Evolutionary conservation across 2,113 vertebrate species (phyloP), one percentile per base, ranked within the genome.

Genomic region (Oryzias javanicus): DNA sequence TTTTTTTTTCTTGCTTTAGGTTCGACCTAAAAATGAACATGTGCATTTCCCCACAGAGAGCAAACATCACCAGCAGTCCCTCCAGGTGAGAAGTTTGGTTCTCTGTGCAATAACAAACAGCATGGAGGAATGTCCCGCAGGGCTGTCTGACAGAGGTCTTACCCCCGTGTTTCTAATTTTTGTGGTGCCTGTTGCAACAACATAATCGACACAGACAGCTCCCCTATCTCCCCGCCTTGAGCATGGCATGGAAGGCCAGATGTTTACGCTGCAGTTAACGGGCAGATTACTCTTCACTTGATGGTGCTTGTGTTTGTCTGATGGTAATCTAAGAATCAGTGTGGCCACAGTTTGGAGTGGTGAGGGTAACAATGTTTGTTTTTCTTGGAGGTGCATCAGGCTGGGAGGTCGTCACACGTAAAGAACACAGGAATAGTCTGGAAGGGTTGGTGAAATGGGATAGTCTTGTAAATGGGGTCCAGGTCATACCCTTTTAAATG

Each of bases 401-500:
- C 71, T 75, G 79, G 83, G 80, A 76, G 80, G 83, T 85, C 79
- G 61, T 42, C 4, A 20, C 76, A 53, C 67, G 67, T 79, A 72
- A 57, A 55, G 65, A 50, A 17, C 63, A 40, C 35, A 53, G 59
- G 6, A 41, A 50, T 76, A 35, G 65, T 55, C 41, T 29, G 24
- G 79, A 76, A 46, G 73, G 68, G 50, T 45, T 70, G 55, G 18
- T 76, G 88, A 80, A 89, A 91, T 6, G 0, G 67, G 83, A 90
- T 83, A 88, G 61, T 72, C 78, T 82, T 81, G 81, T 86, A 83
- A 82, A 84, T 49, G 70, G 49, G 69, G 45, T 73, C 45, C 3
- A 74, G 85, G 80, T 88, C 87, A 14, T 69, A 66, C 49, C 78
- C 79, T 84, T 84, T 82, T 75, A 78, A 82, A 84, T 84, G 82